phyloP scores from a whole-genome alignment of 2,113 vertebrate species.

The Malurus elegans region DNA sequence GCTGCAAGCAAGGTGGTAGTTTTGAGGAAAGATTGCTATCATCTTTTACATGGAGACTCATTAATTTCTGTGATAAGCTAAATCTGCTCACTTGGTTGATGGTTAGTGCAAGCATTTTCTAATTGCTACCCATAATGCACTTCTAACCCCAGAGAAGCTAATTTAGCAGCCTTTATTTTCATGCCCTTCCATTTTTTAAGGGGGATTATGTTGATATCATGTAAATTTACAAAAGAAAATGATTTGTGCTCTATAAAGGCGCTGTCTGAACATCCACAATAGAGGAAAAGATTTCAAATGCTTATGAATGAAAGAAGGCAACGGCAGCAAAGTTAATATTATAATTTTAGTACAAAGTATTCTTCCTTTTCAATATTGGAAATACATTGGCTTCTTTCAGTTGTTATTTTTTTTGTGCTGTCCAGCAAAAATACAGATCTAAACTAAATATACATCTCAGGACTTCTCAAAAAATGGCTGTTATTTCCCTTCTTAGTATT shows the following conservation, averaged over 20 bases:
- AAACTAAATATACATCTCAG: neutral
- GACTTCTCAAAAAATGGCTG: neutral
- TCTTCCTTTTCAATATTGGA: neutral
- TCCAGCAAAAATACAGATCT: neutral
- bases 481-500: neutral
- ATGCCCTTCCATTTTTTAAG: neutral
- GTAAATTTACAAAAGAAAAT: constrained; percentile 41
- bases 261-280: neutral
- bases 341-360: neutral
- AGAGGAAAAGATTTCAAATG: neutral
- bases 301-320: neutral
- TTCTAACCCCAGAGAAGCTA: constrained; percentile 22
- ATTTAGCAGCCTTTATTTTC: neutral
- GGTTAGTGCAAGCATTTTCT: constrained; percentile 17
- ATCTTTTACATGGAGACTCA: constrained; percentile 18
- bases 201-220: constrained; percentile 30
- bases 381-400: neutral
- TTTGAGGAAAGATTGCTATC: neutral
- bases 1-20: neutral
- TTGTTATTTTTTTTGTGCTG: neutral
- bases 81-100: constrained; percentile 19
- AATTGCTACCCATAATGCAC: constrained; percentile 66
- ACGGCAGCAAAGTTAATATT: neutral
- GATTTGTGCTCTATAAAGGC: neutral
- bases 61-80: constrained; percentile 47